Percentiles rank a stretch among this genome's conserved stretches.
phyloP scores from a whole-genome alignment of 2,888 invertebrate species.

The Drosophila nigricruria region DNA sequence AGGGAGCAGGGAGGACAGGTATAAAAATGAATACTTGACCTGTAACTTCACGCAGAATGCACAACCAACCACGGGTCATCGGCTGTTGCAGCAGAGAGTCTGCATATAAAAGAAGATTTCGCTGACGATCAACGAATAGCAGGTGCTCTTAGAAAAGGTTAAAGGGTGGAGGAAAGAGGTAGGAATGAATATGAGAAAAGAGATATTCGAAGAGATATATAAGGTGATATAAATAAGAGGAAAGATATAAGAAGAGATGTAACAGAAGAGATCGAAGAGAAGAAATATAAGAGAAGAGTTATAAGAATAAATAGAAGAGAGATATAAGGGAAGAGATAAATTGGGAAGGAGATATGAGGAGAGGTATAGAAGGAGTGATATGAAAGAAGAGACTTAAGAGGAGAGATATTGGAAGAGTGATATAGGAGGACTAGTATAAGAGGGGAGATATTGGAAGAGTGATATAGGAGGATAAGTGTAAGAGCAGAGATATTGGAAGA shows the following conservation, averaged over 20 bases:
- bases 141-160: not conserved
- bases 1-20: slow-evolving; percentile 9
- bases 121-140: not conserved
- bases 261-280: not conserved
- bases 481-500: no score
- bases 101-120: slow-evolving; percentile 8
- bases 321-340: not conserved
- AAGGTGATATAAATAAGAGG: no score
- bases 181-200: not conserved
- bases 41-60: slow-evolving; percentile 48
- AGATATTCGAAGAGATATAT: not conserved
- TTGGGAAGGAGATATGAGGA: not conserved
- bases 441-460: not conserved
- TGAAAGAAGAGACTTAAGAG: not conserved
- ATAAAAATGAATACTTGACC: slow-evolving; percentile 68
- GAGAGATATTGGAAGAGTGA: not conserved
- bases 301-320: not conserved
- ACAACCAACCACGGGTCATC: slow-evolving; percentile 32
- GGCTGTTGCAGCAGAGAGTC: slow-evolving; percentile 20
- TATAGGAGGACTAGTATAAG: not conserved
- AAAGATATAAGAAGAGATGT: not conserved
- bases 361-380: not conserved
- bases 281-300: not conserved
- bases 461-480: not conserved
- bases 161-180: not conserved